phyloP scores from a whole-genome alignment of 2,797 vertebrate species.

The Tapera naevia region DNA sequence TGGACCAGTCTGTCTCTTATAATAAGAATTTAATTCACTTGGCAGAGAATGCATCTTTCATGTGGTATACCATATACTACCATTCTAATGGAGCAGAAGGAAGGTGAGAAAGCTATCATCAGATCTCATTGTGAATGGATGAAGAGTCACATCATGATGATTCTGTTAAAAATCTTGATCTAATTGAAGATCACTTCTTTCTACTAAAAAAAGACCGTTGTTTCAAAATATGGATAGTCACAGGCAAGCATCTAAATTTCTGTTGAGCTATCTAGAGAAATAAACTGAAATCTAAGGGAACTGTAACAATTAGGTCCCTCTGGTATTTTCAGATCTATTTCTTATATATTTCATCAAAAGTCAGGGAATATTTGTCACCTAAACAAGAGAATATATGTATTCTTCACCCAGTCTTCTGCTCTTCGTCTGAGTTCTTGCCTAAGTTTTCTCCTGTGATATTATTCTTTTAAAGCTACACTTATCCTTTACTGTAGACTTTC shows the following conservation, averaged over 20 bases:
- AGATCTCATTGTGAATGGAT: neutral
- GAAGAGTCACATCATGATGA: neutral
- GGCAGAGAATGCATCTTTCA: slow-evolving; percentile 39
- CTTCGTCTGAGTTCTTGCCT: neutral
- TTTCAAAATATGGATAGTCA: neutral
- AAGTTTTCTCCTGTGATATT: neutral
- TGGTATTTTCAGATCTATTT: neutral
- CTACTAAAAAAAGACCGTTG: neutral
- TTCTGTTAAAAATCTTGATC: neutral
- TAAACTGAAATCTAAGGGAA: neutral
- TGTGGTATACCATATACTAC: neutral
- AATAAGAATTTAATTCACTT: slow-evolving; percentile 63
- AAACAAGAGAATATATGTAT: neutral
- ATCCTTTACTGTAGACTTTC: neutral
- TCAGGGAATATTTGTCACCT: neutral
- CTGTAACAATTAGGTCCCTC: neutral
- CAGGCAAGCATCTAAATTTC: neutral
- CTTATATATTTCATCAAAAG: neutral
- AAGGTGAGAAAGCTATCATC: slow-evolving; percentile 18
- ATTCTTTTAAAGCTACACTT: neutral
- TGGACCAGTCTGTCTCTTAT: slow-evolving; percentile 29
- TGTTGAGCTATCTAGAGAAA: neutral
- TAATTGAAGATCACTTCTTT: neutral
- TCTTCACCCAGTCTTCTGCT: neutral
- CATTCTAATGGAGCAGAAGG: slow-evolving; percentile 7